Base-by-base conservation (phyloP, 2,797 vertebrate genomes). In the Calcarius lapponicus region DNA sequence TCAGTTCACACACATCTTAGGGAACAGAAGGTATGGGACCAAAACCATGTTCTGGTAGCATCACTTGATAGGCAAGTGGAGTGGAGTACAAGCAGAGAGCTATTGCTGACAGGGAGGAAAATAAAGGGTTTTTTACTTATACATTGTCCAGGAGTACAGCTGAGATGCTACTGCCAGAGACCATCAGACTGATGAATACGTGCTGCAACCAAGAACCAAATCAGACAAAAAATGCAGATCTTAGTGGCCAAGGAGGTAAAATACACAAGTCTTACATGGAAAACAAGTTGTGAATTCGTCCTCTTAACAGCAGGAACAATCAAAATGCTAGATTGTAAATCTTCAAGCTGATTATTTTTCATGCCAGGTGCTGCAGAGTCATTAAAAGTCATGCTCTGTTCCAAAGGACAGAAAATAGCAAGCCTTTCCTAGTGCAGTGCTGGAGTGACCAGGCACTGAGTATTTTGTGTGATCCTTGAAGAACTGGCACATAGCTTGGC, bases 151-250 rank as follows among this genome's bases (percentile, higher is more conserved):
- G 97, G 97, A 98, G 98, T 58, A 96, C 95, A 91, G 98, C 98
- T 56, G 98, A 99, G 96, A 98, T 58, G 91, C 98, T 98, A 97
- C n/a, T 98, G 98, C 89, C 98, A 98, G 97, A 97, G 96, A 96
- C 98, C 98, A 73, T 98, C 98, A 86, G 97, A 98, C 82, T 84
- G 92, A 96, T 97, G 96, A 86, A 97, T 97, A 86, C 66, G 95
- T 96, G 98, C 98, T 99, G 98, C 54, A 97, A 97, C 93, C 94
- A 97, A 97, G 98, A 97, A 96, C 81, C 45, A 18, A 66, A 90
- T 92, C 92, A 93, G 97, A 91, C 64, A 74, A 88, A 81, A 92
- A 87, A 82, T 32, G 67, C 48, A 86, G 48, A 76, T 84, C 67
- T 86, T 80, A 47, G 31, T 13, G n/a, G 50, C 51, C 43, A 80